These are phyloP conservation scores for Galago senegalensis DNA, from an alignment of 2,797 vertebrate genomes.

Conservation along the genomic window DNA sequence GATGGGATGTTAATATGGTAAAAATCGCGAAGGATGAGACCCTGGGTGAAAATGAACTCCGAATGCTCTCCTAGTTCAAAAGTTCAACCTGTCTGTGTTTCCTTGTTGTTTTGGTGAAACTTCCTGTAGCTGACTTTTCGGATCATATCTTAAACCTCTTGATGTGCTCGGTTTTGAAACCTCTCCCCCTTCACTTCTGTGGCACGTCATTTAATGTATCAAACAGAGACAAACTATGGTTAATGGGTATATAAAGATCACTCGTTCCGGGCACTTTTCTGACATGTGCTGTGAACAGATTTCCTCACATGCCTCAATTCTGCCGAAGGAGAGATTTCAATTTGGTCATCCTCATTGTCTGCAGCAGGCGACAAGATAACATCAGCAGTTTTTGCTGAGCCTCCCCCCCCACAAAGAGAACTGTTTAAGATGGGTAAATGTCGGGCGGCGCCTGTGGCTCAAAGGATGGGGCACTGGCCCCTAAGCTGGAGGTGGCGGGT, in stretches of 20 bases:
- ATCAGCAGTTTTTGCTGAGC: constrained; percentile 37
- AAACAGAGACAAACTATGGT: background rate
- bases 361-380: background rate
- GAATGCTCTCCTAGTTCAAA: too few species aligned
- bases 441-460: too few species aligned
- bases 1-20: background rate
- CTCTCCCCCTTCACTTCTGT: background rate
- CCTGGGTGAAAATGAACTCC: background rate
- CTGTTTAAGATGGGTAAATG: background rate
- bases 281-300: background rate
- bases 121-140: background rate
- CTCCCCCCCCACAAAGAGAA: background rate
- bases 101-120: background rate
- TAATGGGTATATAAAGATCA: accelerated
- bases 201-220: background rate
- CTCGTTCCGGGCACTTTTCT: background rate
- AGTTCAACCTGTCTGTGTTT: background rate
- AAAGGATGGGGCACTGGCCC: too few species aligned
- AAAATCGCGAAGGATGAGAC: background rate
- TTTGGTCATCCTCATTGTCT: background rate
- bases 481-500: too few species aligned
- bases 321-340: constrained; percentile 56
- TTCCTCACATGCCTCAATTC: background rate
- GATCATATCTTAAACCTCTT: background rate
- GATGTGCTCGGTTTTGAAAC: background rate